phyloP scores from a whole-genome alignment of 2,797 vertebrate species.

The Lagodon rhomboides region DNA sequence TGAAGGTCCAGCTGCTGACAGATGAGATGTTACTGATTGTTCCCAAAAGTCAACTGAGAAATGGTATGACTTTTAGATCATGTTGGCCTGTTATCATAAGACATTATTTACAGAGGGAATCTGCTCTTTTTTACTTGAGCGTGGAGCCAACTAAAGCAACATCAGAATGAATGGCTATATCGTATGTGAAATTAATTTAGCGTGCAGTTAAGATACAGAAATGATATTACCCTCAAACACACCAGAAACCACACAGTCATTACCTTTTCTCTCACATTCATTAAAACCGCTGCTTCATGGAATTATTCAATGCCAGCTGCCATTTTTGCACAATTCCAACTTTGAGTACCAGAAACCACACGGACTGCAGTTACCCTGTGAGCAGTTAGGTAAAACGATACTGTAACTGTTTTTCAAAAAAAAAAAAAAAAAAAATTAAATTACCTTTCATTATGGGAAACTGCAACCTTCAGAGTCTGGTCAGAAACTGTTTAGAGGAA shows the following conservation, averaged over 20 bases:
- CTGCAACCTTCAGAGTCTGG: constrained; percentile 42
- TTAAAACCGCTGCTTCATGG: constrained; percentile 65
- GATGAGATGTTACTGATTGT: constrained; percentile 54
- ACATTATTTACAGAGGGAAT: constrained; percentile 47
- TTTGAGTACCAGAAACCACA: constrained; percentile 65
- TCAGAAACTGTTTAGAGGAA: constrained; percentile 67
- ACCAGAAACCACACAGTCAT: constrained; percentile 58
- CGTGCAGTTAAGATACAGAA: constrained; percentile 35
- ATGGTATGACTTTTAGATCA: constrained; percentile 60
- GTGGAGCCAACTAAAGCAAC: constrained; percentile 49
- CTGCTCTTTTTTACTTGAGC: constrained; percentile 21
- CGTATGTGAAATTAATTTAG: constrained; percentile 55
- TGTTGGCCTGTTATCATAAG: constrained; percentile 56
- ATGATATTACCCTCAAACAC: constrained; percentile 43
- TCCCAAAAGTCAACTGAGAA: constrained; percentile 48
- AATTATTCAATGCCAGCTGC: constrained; percentile 60
- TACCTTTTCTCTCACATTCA: constrained; percentile 55
- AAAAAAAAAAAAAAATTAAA: constrained; percentile 37
- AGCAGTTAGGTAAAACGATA: constrained; percentile 61
- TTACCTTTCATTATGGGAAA: constrained; percentile 61
- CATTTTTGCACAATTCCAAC: constrained; percentile 53
- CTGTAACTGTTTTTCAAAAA: constrained; percentile 56
- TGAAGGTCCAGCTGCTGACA: constrained; percentile 69
- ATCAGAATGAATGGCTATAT: constrained; percentile 37
- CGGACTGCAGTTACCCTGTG: constrained; percentile 30